Evolutionary conservation across 1,140 invertebrate species (phyloP), one percentile per base, ranked within the genome.

Genomic region (Sminthurides bifidus): DNA sequence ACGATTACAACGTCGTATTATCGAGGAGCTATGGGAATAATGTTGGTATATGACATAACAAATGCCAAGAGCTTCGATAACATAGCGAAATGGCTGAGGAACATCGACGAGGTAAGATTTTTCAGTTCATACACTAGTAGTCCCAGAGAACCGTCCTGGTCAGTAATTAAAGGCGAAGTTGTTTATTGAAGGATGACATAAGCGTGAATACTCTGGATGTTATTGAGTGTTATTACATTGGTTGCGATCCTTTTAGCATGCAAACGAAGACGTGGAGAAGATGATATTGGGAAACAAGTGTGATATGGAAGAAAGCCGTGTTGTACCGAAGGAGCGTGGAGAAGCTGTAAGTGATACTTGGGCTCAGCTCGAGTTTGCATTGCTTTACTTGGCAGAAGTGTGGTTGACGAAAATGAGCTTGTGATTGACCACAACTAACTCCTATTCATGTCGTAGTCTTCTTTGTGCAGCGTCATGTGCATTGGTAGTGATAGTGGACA

Each of bases 201-300:
- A 35, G n/a, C n/a, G 8, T 35, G 33, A 35, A 8, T 35, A n/a
- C 8, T n/a, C n/a, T 35, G 33, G 33, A 10, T 35, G 8, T 35
- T 35, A 10, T 35, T n/a, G n/a, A n/a, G n/a, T n/a, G n/a, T n/a
- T n/a, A n/a, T n/a, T n/a, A n/a, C n/a, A n/a, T n/a, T n/a, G n/a
- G n/a, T n/a, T n/a, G n/a, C n/a, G n/a, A n/a, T n/a, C n/a, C n/a
- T 43, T 49, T 48, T 48, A 24, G 17, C 4, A 6, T 21, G 19
- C 17, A 21, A 97, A 93, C 77, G 94, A 97, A 76, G 93, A 98
- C 79, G 95, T 98, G 50, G 94, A 97, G 68, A 98, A 97, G 74
- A 98, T 98, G 94, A 92, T 99, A 67, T 76, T 99, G 65, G 95
- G 95, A 50, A 99, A 98, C 73, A 99, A 99, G 78, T 96, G 92